Percentiles rank a stretch among this genome's conserved stretches.
Evolutionary conservation across 2,797 vertebrate genomes (phyloP).

Genomic region (Huso huso): DNA sequence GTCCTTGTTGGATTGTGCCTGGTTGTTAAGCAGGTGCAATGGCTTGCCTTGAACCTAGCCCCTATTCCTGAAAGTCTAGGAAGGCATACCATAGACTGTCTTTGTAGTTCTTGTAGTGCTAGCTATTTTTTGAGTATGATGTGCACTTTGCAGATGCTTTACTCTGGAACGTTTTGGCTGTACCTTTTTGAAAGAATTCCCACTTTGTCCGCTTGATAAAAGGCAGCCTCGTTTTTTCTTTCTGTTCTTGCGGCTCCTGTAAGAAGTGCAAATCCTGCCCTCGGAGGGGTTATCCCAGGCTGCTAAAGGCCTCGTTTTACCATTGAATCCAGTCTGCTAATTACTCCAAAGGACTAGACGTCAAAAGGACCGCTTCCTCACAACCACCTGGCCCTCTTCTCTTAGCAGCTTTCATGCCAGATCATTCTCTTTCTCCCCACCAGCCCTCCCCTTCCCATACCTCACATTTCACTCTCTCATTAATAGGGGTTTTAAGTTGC

Average conservation of each 20-base stretch:
- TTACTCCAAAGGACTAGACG: slow-evolving; percentile 45
- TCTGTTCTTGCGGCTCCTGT: slow-evolving; percentile 56
- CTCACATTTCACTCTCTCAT: slow-evolving; percentile 52
- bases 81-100: too few relatives aligned
- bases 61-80: too few relatives aligned
- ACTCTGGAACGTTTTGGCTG: slow-evolving; percentile 39
- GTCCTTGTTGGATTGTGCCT: too few relatives aligned
- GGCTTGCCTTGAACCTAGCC: too few relatives aligned
- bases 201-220: slow-evolving; percentile 69
- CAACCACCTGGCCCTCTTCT: slow-evolving; percentile 67
- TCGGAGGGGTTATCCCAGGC: slow-evolving; percentile 56
- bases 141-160: slow-evolving; percentile 2
- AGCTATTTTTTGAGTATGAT: too few relatives aligned
- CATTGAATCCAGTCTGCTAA: slow-evolving; percentile 60
- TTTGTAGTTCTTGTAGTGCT: too few relatives aligned
- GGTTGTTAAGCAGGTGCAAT: too few relatives aligned
- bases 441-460: slow-evolving; percentile 31
- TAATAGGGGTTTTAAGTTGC: slow-evolving; percentile 83
- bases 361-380: slow-evolving; percentile 56
- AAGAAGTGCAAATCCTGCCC: slow-evolving; percentile 70
- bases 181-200: slow-evolving; percentile 64
- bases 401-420: slow-evolving; percentile 69
- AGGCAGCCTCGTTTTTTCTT: slow-evolving; percentile 57
- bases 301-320: slow-evolving; percentile 34
- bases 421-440: slow-evolving; percentile 40